phyloP scores from a whole-genome alignment of 2,888 invertebrate species.

The Eupithecia pulchellata region DNA sequence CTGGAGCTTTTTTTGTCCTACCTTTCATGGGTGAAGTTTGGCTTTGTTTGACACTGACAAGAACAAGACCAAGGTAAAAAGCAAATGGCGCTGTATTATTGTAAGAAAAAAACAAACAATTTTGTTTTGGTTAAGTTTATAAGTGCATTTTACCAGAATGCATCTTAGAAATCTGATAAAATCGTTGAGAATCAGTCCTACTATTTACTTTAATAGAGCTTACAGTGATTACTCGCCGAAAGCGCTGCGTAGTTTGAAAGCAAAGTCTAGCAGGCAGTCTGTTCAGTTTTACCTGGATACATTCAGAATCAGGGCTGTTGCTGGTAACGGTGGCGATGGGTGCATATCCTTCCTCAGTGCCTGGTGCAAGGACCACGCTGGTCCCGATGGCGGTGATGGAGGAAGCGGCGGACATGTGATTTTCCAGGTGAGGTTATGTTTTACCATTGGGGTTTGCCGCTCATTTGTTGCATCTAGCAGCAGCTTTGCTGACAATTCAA shows the following conservation, averaged over 20 bases:
- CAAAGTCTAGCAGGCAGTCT: conserved; percentile 68
- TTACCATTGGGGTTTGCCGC: background rate
- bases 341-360: conserved; percentile 93
- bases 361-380: conserved; percentile 94
- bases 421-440: conserved; percentile 31
- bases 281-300: conserved; percentile 90
- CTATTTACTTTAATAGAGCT: conserved; percentile 46
- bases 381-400: conserved; percentile 90
- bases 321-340: conserved; percentile 97
- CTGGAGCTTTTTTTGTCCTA: too few relatives aligned
- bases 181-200: conserved; percentile 44
- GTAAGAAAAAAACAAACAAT: too few relatives aligned
- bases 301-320: conserved; percentile 87
- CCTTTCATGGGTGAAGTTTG: too few relatives aligned
- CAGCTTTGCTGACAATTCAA: background rate
- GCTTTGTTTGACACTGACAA: too few relatives aligned
- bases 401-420: conserved; percentile 13
- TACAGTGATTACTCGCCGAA: conserved; percentile 66
- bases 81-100: too few relatives aligned
- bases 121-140: too few relatives aligned
- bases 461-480: conserved; percentile 1
- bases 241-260: conserved; percentile 73
- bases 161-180: conserved; percentile 51
- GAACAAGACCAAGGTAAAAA: too few relatives aligned
- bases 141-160: conserved; percentile 48